Evolutionary conservation across 2,113 vertebrate genomes (phyloP), one percentile per base, ranked within the genome.

Genomic region (Ceyx cyanopectus): DNA sequence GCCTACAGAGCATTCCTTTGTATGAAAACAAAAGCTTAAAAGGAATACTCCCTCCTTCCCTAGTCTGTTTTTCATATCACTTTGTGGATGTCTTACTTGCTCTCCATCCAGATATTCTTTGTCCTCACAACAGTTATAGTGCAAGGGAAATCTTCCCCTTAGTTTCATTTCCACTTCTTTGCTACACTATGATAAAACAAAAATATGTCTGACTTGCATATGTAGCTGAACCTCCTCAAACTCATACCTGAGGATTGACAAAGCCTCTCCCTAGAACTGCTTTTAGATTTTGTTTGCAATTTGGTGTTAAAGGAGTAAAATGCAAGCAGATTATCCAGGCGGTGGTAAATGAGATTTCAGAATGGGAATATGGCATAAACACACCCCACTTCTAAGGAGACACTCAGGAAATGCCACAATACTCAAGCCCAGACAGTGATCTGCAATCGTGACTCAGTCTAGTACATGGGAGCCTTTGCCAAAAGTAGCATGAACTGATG

Each of bases 1-100:
- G 50, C 66, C 54, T 62, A 80, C 10, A 89, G 24, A 94, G 17
- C 32, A 69, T 43, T 85, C 12, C 17, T 80, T 68, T 76, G 29
- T 79, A 73, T 46, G 46, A 85, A 87, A 87, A 76, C 20, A 61
- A 79, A 93, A 80, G 37, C 51, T 77, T 91, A 67, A 85, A 82
- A 40, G 3, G 1, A 76, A 41, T 58, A 23, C 19, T 69, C 4
- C 65, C 14, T 68, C 22, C 24, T 87, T 69, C 54, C 26, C 15
- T 58, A 54, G 18, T 24, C 87, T 66, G 8, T 8, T 83, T 93
- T 83, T 81, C 88, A 76, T 4, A 80, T 74, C 46, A 80, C 30
- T 62, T 50, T 50, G 14, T 74, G 58, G 41, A 62, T 0, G 0
- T 69, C 19, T 66, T 29, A 62, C 24, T 58, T 81, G 48, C 34